phyloP scores from a whole-genome alignment of 2,797 vertebrate genomes.

The Etheostoma perlongum region DNA sequence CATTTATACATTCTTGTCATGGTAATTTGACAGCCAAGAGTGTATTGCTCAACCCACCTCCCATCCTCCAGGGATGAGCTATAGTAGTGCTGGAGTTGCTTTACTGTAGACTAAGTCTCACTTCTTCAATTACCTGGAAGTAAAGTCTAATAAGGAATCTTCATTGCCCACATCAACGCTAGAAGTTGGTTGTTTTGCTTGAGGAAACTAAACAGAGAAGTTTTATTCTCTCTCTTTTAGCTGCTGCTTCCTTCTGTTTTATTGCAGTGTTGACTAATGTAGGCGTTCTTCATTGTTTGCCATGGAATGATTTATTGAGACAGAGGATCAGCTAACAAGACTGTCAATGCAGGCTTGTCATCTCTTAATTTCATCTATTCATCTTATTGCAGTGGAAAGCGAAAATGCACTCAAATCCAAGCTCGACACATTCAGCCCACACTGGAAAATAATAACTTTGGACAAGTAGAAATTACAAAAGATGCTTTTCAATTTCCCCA shows the following conservation, averaged over 20 bases:
- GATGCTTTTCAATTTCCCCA: conserved; percentile 8
- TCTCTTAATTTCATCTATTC: conserved; percentile 59
- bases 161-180: conserved; percentile 42
- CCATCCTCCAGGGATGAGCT: conserved; percentile 36
- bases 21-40: conserved; percentile 42
- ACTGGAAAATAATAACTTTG: conserved; percentile 1
- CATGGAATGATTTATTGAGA: conserved; percentile 56
- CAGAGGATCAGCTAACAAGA: conserved; percentile 55
- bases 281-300: conserved; percentile 53
- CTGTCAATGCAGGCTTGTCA: conserved; percentile 38
- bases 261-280: conserved; percentile 50
- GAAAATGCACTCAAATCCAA: conserved; percentile 17
- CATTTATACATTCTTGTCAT: conserved; percentile 35
- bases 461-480: not conserved
- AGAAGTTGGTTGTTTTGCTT: conserved; percentile 55
- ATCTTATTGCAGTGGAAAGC: conserved; percentile 35
- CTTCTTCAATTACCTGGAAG: conserved; percentile 33
- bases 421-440: conserved; percentile 35
- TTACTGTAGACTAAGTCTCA: conserved; percentile 24
- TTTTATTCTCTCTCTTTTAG: conserved; percentile 12
- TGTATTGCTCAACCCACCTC: conserved; percentile 24
- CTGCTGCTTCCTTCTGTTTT: conserved; percentile 40
- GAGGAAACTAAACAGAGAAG: conserved; percentile 42
- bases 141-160: conserved; percentile 47
- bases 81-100: conserved; percentile 31